A percentile compares a stretch with the other conserved stretches of the same genome.
Conservation (phyloP, 2,888 invertebrate species). For the Melikaiella ostensackeni region DNA sequence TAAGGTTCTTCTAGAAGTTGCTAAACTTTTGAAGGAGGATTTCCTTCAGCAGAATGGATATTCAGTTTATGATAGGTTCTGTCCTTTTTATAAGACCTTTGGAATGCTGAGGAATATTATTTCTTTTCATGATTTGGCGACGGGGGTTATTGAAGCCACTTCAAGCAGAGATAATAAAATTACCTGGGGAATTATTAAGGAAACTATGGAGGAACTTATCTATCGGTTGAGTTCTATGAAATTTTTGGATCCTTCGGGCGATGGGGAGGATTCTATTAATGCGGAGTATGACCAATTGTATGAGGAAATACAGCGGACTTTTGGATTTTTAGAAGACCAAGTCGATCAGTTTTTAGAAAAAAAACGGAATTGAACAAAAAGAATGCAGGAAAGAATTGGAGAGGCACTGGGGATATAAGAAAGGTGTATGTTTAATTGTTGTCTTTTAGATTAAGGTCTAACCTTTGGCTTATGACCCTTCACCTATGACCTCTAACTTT, state of each 20-base stretch:
- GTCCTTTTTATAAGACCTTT: constrained; percentile 99
- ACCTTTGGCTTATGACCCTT: too few species aligned
- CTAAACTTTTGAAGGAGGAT: constrained; percentile 97
- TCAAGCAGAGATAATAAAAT: constrained; percentile 97
- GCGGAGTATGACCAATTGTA: constrained; percentile 95
- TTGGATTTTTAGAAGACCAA: constrained; percentile 77
- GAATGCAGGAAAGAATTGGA: too few species aligned
- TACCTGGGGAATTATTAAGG: constrained; percentile 96
- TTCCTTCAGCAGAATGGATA: constrained; percentile 98
- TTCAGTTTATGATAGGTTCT: constrained; percentile 95
- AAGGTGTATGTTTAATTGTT: too few species aligned
- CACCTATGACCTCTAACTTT: too few species aligned
- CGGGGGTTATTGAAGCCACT: constrained; percentile 95
- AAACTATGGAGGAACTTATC: constrained; percentile 93
- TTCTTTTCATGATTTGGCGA: constrained; percentile 95
- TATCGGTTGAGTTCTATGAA: constrained; percentile 98
- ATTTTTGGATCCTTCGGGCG: constrained; percentile 98
- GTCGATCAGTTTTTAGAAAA: not conserved
- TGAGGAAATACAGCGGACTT: constrained; percentile 96
- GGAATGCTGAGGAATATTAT: constrained; percentile 99
- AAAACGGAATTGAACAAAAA: not conserved
- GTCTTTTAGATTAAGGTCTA: too few species aligned
- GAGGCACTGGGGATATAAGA: too few species aligned
- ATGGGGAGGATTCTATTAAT: constrained; percentile 96
- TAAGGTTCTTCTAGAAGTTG: constrained; percentile 97